Evolutionary conservation across 2,888 invertebrate species (phyloP).

Genomic region (Nomada ferruginata): DNA sequence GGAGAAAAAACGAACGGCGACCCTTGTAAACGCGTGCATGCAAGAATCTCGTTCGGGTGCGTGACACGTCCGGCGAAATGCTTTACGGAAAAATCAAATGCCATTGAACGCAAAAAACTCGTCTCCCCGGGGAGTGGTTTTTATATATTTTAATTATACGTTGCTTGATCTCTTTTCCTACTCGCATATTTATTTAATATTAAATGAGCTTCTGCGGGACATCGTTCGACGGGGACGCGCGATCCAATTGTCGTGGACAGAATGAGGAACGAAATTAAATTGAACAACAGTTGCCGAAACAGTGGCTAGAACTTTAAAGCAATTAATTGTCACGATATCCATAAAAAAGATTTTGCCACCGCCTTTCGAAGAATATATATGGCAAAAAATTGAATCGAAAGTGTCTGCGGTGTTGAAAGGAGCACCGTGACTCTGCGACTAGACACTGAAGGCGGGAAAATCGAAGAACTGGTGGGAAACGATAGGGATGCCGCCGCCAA

Average conservation of each 20-base stretch:
- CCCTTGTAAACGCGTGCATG: background rate
- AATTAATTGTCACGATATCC: too few species aligned
- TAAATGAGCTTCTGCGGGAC: background rate
- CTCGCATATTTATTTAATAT: background rate
- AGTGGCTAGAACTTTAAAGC: too few species aligned
- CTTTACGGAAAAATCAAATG: constrained; percentile 20
- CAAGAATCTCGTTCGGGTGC: background rate
- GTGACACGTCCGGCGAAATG: background rate
- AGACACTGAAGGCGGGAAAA: background rate
- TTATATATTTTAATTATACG: background rate
- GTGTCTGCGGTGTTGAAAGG: background rate
- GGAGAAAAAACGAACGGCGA: constrained; percentile 14
- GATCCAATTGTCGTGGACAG: background rate
- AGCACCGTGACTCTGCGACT: background rate
- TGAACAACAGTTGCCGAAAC: too few species aligned
- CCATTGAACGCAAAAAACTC: constrained; percentile 4
- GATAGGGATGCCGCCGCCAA: background rate
- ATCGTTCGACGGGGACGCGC: background rate
- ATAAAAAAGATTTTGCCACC: too few species aligned
- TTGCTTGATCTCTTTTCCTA: too few species aligned
- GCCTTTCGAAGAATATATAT: too few species aligned
- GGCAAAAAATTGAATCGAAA: background rate
- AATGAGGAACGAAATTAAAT: too few species aligned
- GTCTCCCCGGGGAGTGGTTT: background rate
- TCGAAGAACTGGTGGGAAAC: constrained; percentile 5